Evolutionary conservation across 2,113 vertebrate genomes (phyloP).

Genomic region (Heterochromis multidens): DNA sequence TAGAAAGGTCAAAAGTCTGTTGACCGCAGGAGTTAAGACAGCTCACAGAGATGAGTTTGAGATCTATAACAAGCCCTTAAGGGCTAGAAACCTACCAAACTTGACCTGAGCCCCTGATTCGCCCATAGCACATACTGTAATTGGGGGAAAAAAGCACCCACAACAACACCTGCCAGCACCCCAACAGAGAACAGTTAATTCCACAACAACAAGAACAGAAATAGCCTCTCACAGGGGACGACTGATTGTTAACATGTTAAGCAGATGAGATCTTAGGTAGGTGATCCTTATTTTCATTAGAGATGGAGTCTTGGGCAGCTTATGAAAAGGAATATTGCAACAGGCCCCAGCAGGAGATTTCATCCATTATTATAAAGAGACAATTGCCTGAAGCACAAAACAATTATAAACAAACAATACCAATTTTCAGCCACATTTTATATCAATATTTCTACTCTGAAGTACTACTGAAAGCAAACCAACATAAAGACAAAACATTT

Average conservation of each 20-base stretch:
- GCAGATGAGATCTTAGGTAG: neutral
- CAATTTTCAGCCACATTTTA: neutral
- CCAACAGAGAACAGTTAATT: constrained; percentile 8
- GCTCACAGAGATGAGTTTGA: constrained; percentile 51
- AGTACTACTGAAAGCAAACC: neutral
- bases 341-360: neutral
- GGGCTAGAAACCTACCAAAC: constrained; percentile 33
- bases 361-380: neutral
- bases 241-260: neutral
- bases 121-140: constrained; percentile 8
- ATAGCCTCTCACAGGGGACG: neutral
- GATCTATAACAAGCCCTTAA: constrained; percentile 60
- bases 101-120: constrained; percentile 18
- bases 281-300: constrained; percentile 18
- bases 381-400: neutral
- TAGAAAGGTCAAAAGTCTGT: constrained; percentile 45
- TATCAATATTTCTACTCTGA: neutral
- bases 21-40: constrained; percentile 35
- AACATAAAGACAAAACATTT: neutral
- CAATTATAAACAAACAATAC: neutral
- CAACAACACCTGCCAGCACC: neutral
- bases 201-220: neutral
- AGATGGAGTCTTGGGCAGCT: neutral
- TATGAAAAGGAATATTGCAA: neutral
- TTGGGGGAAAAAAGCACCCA: neutral